phyloP scores from a whole-genome alignment of 2,113 vertebrate species.

The Nothobranchius kuhntae region DNA sequence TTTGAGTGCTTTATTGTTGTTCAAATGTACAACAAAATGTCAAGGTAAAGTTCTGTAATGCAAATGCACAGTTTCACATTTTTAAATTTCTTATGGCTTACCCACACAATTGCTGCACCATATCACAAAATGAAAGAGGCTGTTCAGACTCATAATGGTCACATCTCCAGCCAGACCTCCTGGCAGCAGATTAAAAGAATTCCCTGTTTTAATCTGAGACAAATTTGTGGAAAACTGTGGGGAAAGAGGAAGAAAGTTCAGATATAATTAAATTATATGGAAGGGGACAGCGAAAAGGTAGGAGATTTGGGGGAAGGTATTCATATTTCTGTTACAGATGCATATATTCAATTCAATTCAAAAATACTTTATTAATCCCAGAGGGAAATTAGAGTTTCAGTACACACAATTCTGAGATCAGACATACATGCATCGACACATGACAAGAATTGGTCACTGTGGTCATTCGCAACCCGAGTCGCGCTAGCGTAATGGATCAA shows the following conservation, averaged over 20 bases:
- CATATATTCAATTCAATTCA: background rate
- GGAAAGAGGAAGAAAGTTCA: conserved; percentile 51
- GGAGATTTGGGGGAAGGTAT: conserved; percentile 24
- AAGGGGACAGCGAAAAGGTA: conserved; percentile 9
- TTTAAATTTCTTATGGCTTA: conserved; percentile 18
- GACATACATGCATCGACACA: too few relatives aligned
- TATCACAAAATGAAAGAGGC: conserved; percentile 40
- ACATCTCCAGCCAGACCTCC: conserved; percentile 52
- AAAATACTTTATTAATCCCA: too few relatives aligned
- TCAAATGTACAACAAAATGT: conserved; percentile 1
- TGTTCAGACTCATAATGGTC: conserved; percentile 43
- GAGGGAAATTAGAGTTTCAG: too few relatives aligned
- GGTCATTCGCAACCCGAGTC: too few relatives aligned
- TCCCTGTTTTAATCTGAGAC: conserved; percentile 50
- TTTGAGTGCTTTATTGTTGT: background rate
- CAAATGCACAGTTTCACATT: conserved; percentile 22
- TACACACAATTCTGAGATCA: too few relatives aligned
- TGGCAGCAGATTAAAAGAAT: conserved; percentile 16
- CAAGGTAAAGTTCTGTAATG: conserved; percentile 10
- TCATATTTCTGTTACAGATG: conserved; percentile 42
- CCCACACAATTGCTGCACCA: conserved; percentile 21
- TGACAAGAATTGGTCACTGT: too few relatives aligned
- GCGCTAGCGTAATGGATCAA: too few relatives aligned
- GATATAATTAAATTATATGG: conserved; percentile 56
- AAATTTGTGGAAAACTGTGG: conserved; percentile 55